Conservation (phyloP, 2,888 invertebrate species). For the Himalopsyche tibetana region DNA sequence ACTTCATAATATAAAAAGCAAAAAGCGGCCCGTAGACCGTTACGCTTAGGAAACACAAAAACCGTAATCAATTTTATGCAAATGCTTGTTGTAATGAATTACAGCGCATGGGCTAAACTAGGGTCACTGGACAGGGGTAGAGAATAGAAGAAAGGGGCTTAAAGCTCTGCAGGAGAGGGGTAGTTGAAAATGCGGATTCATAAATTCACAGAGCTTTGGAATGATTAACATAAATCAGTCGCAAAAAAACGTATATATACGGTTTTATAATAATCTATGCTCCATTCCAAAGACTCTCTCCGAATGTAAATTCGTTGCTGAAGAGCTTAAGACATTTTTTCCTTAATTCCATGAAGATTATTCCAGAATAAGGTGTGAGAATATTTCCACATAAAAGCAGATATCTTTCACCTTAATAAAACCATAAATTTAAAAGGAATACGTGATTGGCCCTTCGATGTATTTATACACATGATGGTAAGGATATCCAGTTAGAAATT, state of each 20-base stretch:
- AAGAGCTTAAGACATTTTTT: background rate
- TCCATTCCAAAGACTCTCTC: constrained; percentile 27
- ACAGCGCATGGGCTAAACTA: constrained; percentile 51
- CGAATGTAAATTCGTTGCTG: constrained; percentile 18
- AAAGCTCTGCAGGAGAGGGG: constrained; percentile 32
- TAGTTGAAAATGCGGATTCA: constrained; percentile 51
- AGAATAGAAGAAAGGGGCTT: constrained; percentile 36
- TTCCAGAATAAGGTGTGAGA: background rate
- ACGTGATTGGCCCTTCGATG: too few relatives aligned
- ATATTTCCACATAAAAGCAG: too few relatives aligned
- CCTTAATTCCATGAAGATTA: background rate
- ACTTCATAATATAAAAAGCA: constrained; percentile 35
- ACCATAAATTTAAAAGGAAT: too few relatives aligned
- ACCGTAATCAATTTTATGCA: constrained; percentile 65
- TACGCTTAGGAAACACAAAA: constrained; percentile 60
- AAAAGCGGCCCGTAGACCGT: constrained; percentile 36
- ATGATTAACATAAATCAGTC: constrained; percentile 55
- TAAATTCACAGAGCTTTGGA: constrained; percentile 53
- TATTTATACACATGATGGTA: too few relatives aligned
- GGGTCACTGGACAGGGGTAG: constrained; percentile 31
- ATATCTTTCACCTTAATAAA: too few relatives aligned
- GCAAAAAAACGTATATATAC: constrained; percentile 39
- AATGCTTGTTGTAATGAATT: constrained; percentile 63
- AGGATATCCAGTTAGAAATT: too few relatives aligned
- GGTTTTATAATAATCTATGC: constrained; percentile 34